These are phyloP conservation scores for Axis porcinus DNA, from an alignment of 2,113 vertebrate species.

Conservation along the genomic window DNA sequence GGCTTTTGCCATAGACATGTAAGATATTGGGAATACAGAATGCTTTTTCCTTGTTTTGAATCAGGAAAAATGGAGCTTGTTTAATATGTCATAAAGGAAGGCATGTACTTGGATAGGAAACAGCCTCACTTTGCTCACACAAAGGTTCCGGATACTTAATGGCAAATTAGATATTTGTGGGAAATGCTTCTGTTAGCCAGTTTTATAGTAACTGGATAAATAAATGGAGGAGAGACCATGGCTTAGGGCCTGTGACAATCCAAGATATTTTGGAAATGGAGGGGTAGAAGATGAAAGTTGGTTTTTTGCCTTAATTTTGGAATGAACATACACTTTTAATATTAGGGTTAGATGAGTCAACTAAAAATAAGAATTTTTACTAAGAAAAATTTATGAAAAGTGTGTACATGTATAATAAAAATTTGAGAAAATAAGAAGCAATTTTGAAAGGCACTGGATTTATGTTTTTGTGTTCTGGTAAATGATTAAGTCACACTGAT, in stretches of 20 bases:
- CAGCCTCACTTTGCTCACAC: not conserved
- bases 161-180: not conserved
- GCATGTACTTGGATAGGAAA: too few species aligned
- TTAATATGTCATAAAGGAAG: not conserved
- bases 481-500: not conserved
- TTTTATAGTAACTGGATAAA: not conserved
- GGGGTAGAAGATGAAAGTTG: not conserved
- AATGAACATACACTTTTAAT: not conserved
- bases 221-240: not conserved
- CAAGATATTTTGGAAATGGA: conserved; percentile 1
- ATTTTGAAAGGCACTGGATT: not conserved
- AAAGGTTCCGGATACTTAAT: not conserved
- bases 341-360: not conserved
- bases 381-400: not conserved
- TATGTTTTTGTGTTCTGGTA: not conserved
- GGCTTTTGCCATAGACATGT: not conserved
- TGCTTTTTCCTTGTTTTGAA: not conserved
- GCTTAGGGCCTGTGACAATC: not conserved
- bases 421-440: not conserved
- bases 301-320: not conserved
- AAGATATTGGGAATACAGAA: not conserved
- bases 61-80: not conserved
- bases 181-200: not conserved
- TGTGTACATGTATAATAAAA: not conserved
- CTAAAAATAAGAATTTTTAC: not conserved